Evolutionary conservation across 2,797 vertebrate genomes (phyloP), one percentile per base, ranked within the genome.

Genomic region (Prunella strophiata): DNA sequence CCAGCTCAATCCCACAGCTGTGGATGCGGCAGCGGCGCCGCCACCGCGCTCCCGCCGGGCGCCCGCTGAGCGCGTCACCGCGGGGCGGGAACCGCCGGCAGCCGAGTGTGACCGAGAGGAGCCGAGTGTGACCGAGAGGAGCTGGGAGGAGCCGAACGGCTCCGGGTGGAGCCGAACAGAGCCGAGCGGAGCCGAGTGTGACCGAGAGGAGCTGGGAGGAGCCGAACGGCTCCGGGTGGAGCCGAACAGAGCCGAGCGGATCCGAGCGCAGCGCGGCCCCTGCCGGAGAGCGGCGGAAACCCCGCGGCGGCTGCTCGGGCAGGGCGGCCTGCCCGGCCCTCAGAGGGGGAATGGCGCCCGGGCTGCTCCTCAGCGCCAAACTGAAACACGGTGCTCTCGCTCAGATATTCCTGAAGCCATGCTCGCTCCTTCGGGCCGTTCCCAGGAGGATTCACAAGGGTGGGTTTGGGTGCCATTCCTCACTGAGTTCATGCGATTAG

Each of bases 271-370:
- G n/a, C 18, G 11, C 26, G 36, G 45, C 17, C 36, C 32, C 21
- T 42, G 36, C 17, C 5, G 42, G 21, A 13, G 27, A 61, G 40
- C 4, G 4, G 47, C 5, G 19, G 8, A 14, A 45, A 16, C 7
- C 16, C 62, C 29, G 54, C 7, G 7, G 45, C 17, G 7, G 40
- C 4, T 2, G 6, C 9, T 4, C 0, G 4, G 1, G 34, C 7
- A 0, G 51, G 11, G 12, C 1, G 0, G 0, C 11, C 1, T 32
- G 1, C 1, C 1, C 1, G 5, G 17, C 10, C 2, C 0, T 6
- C 3, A 5, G 22, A 1, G 8, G 2, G 3, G 0, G 12, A 1
- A 2, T 3, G 48, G 16, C 0, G 1, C 1, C 0, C 2, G 5
- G 7, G 27, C 5, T 16, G 1, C 1, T 5, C 9, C 16, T 20